These are phyloP conservation scores for Lepidochrysops patricia DNA, from an alignment of 2,888 invertebrate genomes.

Conservation along the genomic window DNA sequence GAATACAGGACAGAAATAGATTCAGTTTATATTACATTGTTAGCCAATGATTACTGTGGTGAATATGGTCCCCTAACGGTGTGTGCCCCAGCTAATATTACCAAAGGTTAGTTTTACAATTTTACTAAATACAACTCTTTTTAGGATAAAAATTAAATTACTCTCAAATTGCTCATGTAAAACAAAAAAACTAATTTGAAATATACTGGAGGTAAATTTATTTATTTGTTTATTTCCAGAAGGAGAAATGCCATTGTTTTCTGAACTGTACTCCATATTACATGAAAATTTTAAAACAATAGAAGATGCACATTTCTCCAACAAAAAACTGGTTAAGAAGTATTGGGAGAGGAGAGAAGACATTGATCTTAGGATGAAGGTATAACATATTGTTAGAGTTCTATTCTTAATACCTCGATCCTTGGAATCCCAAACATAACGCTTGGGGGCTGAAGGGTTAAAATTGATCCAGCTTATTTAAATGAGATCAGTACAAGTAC, in stretches of 20 bases:
- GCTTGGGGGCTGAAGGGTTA: too few relatives aligned
- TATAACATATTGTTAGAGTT: slow-evolving; percentile 29
- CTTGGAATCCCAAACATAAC: too few relatives aligned
- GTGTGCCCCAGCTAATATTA: slow-evolving; percentile 50
- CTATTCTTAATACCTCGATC: too few relatives aligned
- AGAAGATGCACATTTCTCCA: slow-evolving; percentile 54
- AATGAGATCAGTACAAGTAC: too few relatives aligned
- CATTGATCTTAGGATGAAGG: slow-evolving; percentile 65
- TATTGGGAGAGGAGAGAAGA: slow-evolving; percentile 63
- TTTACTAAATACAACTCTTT: neutral
- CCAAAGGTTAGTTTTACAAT: slow-evolving; percentile 39
- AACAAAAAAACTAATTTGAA: too few relatives aligned
- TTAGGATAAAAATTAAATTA: too few relatives aligned
- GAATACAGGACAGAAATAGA: slow-evolving; percentile 51
- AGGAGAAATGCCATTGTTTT: slow-evolving; percentile 57
- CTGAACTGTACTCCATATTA: slow-evolving; percentile 54
- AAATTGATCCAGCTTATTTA: too few relatives aligned
- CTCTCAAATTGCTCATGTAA: too few relatives aligned
- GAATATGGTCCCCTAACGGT: slow-evolving; percentile 47
- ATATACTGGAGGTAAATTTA: too few relatives aligned
- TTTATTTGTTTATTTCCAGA: slow-evolving; percentile 37
- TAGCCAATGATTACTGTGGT: slow-evolving; percentile 52
- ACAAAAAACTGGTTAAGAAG: slow-evolving; percentile 58
- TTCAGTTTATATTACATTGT: slow-evolving; percentile 47
- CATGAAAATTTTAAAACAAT: slow-evolving; percentile 64